A percentile compares a stretch with the other conserved stretches of the same genome.
Conservation (phyloP, 2,888 invertebrate species). For the Rhingia campestris region DNA sequence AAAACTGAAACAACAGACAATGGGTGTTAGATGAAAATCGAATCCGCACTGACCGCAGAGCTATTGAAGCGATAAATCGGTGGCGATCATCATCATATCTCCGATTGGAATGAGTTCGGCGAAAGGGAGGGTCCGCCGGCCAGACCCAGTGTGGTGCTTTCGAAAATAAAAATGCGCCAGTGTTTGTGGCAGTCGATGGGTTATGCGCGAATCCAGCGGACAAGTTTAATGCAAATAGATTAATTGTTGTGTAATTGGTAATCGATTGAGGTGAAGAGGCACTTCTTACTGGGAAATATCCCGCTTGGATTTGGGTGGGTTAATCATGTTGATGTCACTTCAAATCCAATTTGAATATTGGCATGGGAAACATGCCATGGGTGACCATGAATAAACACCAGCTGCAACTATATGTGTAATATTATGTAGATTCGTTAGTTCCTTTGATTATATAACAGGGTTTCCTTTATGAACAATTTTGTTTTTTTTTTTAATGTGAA, state of each 20-base stretch:
- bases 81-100: constrained; percentile 52
- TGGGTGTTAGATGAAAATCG: constrained; percentile 65
- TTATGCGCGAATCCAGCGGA: constrained; percentile 49
- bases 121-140: background rate
- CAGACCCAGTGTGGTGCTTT: constrained; percentile 31
- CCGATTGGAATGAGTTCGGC: background rate
- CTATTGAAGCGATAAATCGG: constrained; percentile 71
- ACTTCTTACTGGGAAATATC: constrained; percentile 45
- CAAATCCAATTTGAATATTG: too few species aligned
- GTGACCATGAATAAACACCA: too few species aligned
- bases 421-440: too few species aligned
- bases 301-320: background rate
- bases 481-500: too few species aligned
- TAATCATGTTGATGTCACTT: too few species aligned
- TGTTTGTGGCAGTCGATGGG: constrained; percentile 57
- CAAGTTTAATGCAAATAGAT: constrained; percentile 65
- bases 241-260: constrained; percentile 60
- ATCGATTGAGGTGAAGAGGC: constrained; percentile 46
- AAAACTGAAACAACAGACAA: constrained; percentile 34
- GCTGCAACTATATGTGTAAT: too few species aligned
- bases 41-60: constrained; percentile 50
- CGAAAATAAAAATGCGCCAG: constrained; percentile 37
- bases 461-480: too few species aligned
- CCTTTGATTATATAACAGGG: too few species aligned
- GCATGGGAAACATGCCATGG: too few species aligned